Conservation (phyloP, 2,113 vertebrate species). For the Lepidothrix coronata region DNA sequence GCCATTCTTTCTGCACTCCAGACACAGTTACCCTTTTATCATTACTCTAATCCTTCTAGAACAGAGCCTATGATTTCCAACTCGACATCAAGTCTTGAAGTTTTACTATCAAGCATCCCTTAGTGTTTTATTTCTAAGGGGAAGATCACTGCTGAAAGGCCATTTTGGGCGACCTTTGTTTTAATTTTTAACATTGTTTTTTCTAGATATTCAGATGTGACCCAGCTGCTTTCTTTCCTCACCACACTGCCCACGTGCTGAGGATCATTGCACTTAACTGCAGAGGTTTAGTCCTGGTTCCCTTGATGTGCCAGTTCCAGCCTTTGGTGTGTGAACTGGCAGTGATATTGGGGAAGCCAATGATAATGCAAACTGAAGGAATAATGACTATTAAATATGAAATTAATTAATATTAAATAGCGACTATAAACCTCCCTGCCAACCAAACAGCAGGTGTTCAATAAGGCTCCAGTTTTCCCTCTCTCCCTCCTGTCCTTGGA, state of each 20-base stretch:
- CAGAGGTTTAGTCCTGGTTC: not conserved
- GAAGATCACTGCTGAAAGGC: not conserved
- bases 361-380: not conserved
- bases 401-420: not conserved
- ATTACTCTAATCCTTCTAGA: not conserved
- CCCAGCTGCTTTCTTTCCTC: not conserved
- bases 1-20: not conserved
- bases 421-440: not conserved
- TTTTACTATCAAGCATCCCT: not conserved
- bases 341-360: not conserved
- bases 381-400: not conserved
- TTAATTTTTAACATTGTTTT: not conserved
- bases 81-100: not conserved
- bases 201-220: not conserved
- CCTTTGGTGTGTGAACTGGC: not conserved
- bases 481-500: accelerated
- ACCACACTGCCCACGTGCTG: not conserved
- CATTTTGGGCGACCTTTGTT: not conserved
- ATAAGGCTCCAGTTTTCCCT: not conserved
- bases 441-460: not conserved
- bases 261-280: not conserved
- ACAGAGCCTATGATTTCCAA: not conserved
- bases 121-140: not conserved
- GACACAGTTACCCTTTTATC: not conserved
- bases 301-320: not conserved